phyloP scores from a whole-genome alignment of 2,888 invertebrate genomes.

The Drosophila niveifrons region DNA sequence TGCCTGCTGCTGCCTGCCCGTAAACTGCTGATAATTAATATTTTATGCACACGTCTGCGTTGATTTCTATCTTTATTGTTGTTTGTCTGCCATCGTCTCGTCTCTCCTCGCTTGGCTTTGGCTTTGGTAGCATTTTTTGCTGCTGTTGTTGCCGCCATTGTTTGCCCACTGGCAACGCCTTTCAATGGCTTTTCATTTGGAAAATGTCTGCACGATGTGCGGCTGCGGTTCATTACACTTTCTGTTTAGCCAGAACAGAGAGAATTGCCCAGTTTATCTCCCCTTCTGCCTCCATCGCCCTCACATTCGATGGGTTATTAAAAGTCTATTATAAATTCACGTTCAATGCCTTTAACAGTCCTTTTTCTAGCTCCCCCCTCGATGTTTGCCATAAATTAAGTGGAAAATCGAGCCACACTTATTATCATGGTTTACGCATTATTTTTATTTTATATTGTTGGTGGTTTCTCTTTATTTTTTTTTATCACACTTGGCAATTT shows the following conservation, averaged over 20 bases:
- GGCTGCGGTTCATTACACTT: constrained; percentile 80
- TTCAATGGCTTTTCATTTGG: constrained; percentile 76
- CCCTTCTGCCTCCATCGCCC: neutral
- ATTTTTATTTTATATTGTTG: constrained; percentile 34
- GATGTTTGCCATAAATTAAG: constrained; percentile 74
- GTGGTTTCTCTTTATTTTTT: constrained; percentile 16
- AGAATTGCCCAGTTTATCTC: neutral
- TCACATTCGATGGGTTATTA: constrained; percentile 62
- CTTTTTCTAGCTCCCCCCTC: neutral
- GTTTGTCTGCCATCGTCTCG: constrained; percentile 68
- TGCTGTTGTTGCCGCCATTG: constrained; percentile 55
- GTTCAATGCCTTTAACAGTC: constrained; percentile 47
- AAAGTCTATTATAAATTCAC: constrained; percentile 79
- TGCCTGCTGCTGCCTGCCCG: constrained; percentile 50
- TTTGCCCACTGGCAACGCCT: constrained; percentile 76
- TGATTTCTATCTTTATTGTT: constrained; percentile 80
- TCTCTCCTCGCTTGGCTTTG: constrained; percentile 15
- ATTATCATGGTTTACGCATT: constrained; percentile 57
- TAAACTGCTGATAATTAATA: constrained; percentile 79
- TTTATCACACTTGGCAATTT: constrained; percentile 70
- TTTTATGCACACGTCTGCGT: constrained; percentile 80
- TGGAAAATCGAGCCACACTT: constrained; percentile 72
- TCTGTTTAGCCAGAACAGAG: constrained; percentile 65
- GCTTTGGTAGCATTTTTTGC: constrained; percentile 28
- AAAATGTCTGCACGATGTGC: constrained; percentile 78